phyloP scores from a whole-genome alignment of 2,888 invertebrate genomes.

The Machimus rusticus region DNA sequence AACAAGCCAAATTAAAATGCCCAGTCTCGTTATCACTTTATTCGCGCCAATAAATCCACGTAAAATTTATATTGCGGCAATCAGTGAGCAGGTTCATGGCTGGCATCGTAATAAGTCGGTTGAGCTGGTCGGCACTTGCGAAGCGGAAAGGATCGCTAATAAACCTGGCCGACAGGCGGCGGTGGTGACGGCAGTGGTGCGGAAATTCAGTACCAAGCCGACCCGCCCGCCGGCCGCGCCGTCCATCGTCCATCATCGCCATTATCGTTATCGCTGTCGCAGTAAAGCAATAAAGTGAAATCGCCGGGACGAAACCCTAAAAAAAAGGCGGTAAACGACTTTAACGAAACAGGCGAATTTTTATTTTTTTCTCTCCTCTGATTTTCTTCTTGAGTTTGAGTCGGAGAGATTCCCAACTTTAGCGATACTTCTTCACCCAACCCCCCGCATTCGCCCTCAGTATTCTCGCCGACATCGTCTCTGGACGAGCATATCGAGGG shows the following conservation, averaged over 20 bases:
- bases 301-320: neutral
- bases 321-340: slow-evolving; percentile 3
- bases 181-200: neutral
- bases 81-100: neutral
- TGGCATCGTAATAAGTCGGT: slow-evolving; percentile 11
- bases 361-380: neutral
- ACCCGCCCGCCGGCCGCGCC: neutral
- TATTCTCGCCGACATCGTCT: neutral
- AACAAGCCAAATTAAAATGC: neutral
- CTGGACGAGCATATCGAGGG: neutral
- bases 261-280: neutral
- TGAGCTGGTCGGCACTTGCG: neutral
- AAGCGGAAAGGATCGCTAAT: neutral
- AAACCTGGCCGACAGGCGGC: neutral
- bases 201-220: neutral
- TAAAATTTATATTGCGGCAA: neutral
- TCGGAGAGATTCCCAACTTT: neutral
- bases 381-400: neutral
- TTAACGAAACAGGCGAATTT: neutral
- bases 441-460: neutral
- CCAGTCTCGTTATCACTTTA: slow-evolving; percentile 4
- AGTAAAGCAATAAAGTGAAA: slow-evolving; percentile 29
- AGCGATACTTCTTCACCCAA: neutral
- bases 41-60: slow-evolving; percentile 18
- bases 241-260: neutral